A percentile compares a stretch with the other conserved stretches of the same genome.
Conservation (phyloP, 2,113 vertebrate species). For the Zosterops borbonicus region DNA sequence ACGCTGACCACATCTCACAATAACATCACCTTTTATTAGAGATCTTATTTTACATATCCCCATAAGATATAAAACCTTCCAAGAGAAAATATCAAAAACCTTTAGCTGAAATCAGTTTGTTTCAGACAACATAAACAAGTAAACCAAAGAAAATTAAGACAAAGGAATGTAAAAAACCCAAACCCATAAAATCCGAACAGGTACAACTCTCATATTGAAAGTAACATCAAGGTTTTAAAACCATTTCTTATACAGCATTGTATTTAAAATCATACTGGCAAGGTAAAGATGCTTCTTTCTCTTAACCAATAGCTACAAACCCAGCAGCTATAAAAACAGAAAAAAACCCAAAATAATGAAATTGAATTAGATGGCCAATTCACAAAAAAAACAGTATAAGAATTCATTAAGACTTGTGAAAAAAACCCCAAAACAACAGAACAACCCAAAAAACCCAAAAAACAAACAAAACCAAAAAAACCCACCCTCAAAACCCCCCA, state of each 20-base stretch:
- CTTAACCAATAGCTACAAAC: conserved; percentile 43
- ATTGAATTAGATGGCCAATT: background rate
- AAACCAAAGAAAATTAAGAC: conserved; percentile 48
- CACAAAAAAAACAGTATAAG: background rate
- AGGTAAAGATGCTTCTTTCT: conserved; percentile 37
- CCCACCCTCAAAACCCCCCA: background rate
- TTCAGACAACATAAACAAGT: conserved; percentile 61
- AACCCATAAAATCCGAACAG: background rate
- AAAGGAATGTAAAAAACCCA: conserved; percentile 38
- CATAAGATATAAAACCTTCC: conserved; percentile 77
- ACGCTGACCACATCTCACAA: conserved; percentile 28
- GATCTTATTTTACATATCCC: conserved; percentile 79
- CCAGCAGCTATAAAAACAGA: background rate
- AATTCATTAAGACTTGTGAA: background rate
- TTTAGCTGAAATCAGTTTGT: conserved; percentile 62
- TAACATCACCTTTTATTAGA: conserved; percentile 76
- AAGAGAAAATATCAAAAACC: conserved; percentile 78
- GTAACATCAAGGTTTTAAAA: conserved; percentile 48
- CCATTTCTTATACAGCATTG: conserved; percentile 33
- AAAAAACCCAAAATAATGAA: background rate
- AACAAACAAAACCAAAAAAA: background rate
- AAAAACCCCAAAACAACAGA: background rate
- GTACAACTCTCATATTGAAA: conserved; percentile 30
- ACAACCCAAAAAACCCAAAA: too few species aligned
- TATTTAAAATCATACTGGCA: conserved; percentile 46